phyloP scores from a whole-genome alignment of 2,888 invertebrate species.

The Spisula solida region DNA sequence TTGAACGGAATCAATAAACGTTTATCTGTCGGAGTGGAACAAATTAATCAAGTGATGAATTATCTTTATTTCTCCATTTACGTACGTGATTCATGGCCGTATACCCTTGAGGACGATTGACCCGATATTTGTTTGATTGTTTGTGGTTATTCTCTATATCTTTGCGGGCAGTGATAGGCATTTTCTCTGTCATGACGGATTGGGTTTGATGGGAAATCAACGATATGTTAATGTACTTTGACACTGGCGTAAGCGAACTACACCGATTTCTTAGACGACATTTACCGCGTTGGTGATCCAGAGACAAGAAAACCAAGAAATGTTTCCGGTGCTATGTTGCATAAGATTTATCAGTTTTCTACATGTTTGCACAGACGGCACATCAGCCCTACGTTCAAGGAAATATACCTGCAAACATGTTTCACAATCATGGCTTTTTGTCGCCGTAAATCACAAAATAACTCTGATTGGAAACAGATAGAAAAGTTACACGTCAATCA shows the following conservation, averaged over 20 bases:
- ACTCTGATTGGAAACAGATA: no score
- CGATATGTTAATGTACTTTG: neutral
- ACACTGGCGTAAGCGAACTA: neutral
- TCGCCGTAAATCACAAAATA: no score
- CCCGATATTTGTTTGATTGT: neutral
- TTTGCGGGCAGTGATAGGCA: neutral
- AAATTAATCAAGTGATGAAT: neutral
- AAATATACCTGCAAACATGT: no score
- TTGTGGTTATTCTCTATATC: neutral
- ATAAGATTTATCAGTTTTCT: no score
- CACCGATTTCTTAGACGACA: neutral
- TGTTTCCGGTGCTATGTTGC: no score
- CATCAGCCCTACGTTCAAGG: no score
- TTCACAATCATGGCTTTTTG: no score
- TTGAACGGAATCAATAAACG: neutral
- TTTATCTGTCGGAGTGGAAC: neutral
- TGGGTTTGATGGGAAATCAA: neutral
- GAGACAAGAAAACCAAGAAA: no score
- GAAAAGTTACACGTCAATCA: no score
- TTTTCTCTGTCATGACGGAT: neutral
- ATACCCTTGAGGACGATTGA: conserved; percentile 20
- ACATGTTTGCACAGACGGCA: no score
- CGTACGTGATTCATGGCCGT: neutral
- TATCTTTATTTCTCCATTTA: neutral
- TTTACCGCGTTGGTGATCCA: no score